Evolutionary conservation across 37 sponge, comb jelly and placozoan species (phyloP).

Genomic region (Oopsacas minuta): DNA sequence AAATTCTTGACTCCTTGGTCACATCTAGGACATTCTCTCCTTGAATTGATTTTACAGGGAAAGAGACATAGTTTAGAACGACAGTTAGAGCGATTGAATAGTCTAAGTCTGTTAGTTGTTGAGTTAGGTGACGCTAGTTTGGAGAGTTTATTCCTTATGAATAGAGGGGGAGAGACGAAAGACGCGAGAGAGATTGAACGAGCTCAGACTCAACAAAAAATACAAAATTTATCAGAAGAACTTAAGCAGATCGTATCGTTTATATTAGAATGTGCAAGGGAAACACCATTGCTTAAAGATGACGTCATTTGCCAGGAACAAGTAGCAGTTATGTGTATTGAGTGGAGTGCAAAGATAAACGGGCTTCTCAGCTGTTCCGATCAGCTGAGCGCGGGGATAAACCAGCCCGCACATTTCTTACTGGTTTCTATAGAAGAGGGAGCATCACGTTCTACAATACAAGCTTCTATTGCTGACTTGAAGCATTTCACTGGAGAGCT

Average conservation of each 20-base stretch:
- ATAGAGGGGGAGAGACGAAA: background rate
- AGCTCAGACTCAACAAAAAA: background rate
- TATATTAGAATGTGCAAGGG: background rate
- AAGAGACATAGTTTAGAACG: background rate
- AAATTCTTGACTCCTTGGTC: conserved; percentile 3
- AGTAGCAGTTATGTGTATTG: conserved; percentile 5
- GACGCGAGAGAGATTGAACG: background rate
- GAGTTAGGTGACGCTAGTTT: background rate
- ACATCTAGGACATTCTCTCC: background rate
- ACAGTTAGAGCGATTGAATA: background rate
- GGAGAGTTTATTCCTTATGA: background rate
- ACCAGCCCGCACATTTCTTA: conserved; percentile 6
- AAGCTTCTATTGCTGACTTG: background rate
- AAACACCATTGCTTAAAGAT: background rate
- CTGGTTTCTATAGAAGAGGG: background rate
- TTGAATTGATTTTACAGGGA: background rate
- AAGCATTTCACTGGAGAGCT: background rate
- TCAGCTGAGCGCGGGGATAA: background rate
- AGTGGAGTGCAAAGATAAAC: conserved; percentile 10
- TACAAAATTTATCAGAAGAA: background rate
- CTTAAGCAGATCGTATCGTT: background rate
- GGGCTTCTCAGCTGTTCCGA: background rate
- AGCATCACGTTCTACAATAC: background rate
- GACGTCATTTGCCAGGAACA: background rate
- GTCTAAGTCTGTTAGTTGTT: background rate